A percentile compares a stretch with the other conserved stretches of the same genome.
phyloP scores from a whole-genome alignment of 2,888 invertebrate genomes.

The Ophion ventricosus region DNA sequence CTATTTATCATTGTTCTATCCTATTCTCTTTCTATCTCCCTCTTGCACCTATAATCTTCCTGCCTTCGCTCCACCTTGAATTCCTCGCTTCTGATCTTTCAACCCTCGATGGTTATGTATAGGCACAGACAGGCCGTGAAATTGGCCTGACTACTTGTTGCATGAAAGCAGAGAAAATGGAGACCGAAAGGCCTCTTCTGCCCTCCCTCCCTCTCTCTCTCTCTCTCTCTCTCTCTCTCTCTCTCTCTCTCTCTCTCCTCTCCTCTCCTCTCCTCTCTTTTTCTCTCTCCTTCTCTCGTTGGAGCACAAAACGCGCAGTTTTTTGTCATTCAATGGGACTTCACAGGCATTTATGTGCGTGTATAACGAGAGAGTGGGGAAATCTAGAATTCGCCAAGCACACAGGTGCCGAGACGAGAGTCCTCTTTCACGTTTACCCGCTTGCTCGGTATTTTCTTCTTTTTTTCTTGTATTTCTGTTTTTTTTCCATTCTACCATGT shows the following conservation, averaged over 20 bases:
- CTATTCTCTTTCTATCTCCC: conserved; percentile 43
- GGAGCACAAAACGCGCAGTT: conserved; percentile 31
- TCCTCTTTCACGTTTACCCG: conserved; percentile 46
- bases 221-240: background rate
- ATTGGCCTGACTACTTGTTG: conserved; percentile 74
- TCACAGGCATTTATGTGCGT: conserved; percentile 42
- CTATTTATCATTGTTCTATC: conserved; percentile 40
- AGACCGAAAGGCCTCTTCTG: conserved; percentile 55
- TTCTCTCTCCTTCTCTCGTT: conserved; percentile 22
- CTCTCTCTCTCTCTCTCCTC: conserved; percentile 1
- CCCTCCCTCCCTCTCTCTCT: background rate
- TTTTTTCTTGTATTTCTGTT: conserved; percentile 16
- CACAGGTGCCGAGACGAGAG: conserved; percentile 45
- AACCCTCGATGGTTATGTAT: conserved; percentile 19
- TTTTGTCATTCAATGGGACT: conserved; percentile 45
- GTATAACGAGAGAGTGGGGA: conserved; percentile 13
- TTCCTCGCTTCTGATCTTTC: conserved; percentile 45
- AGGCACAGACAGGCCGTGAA: conserved; percentile 60
- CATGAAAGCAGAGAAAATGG: conserved; percentile 59
- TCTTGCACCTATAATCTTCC: conserved; percentile 49
- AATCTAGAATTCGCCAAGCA: conserved; percentile 48
- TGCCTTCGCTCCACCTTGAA: conserved; percentile 33
- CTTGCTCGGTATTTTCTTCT: conserved; percentile 4
- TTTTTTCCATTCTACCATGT: conserved; percentile 42
- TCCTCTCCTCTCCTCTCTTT: conserved; percentile 22